Evolutionary conservation across 2,113 vertebrate genomes (phyloP), one percentile per base, ranked within the genome.

Genomic region (Myxocyprinus asiaticus): DNA sequence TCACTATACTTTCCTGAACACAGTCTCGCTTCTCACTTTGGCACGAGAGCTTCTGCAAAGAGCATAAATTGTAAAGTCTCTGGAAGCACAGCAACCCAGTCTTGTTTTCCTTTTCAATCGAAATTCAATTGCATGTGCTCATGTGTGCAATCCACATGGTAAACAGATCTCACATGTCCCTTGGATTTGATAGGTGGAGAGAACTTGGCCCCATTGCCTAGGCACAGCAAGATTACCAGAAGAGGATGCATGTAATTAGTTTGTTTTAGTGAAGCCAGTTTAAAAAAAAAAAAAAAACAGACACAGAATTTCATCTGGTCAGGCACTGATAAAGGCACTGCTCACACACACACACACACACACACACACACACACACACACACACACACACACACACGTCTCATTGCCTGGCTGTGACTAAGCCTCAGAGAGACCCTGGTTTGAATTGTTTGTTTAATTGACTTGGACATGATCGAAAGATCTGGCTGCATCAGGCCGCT

Each of bases 361-460:
- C n/a, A n/a, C n/a, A n/a, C n/a, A n/a, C n/a, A n/a, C n/a, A n/a
- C n/a, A n/a, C 22, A 33, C 5, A 33, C 62, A 51, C 78, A 75
- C 82, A 65, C 33, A 33, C 71, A 61, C 22, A 44, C 44, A 11
- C 71, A 50, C 48, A 55, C 76, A 53, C 59, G 50, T 64, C 22
- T 65, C 12, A 76, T 53, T 65, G 71, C 59, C 33, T 55, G 11
- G 12, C 44, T 63, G 63, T 42, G 55, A 51, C 48, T 68, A 66
- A 55, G 70, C 77, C 75, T 76, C 82, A 82, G 74, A 75, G 81
- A 59, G 67, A 55, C 56, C 56, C 44, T 7, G 75, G 56, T 51
- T 58, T n/a, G 59, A 81, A 81, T 81, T 77, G 84, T 85, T 85
- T 84, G 77, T 78, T 79, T 86, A 84, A 86, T 86, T 85, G 83